Evolutionary conservation across 92 coral and sea anemone species (phyloP), one percentile per base, ranked within the genome.

Genomic region (Epizoanthus illoricatus): DNA sequence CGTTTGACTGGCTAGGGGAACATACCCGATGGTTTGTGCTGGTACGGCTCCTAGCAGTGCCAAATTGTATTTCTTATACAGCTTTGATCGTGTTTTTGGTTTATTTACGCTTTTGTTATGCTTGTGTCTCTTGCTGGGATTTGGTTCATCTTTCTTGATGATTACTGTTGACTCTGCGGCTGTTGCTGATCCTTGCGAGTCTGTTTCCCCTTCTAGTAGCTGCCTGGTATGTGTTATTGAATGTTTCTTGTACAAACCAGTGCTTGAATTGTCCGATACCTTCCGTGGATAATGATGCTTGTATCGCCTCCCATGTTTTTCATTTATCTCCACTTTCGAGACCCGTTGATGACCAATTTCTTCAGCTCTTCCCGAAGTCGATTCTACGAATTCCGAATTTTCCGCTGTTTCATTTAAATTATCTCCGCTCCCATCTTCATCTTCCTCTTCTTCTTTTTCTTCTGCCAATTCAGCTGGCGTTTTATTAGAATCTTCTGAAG

Each of bases 41-140:
- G 82, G 82, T 63, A 63, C 82, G 13, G 71, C 82, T 13, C 82
- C 82, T n/a, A 78, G 24, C 16, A 78, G 82, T 42, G 71, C 71
- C 60, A 78, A 78, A 5, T 78, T 78, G 24, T 78, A 78, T 20
- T 78, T 78, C 71, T 78, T 78, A 43, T 78, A 78, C 70, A 78
- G 33, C 24, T 78, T 78, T 18, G 70, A 78, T 41, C 59, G 60
- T 11, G 12, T 39, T 5, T 78, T 62, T 1, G 11, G 41, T 45
- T 63, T 78, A 59, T 42, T 78, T 9, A 7, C 1, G 18, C 23
- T 24, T 13, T 62, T 78, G 43, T 43, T 19, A 11, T 62, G 2
- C 24, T 7, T n/a, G 23, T 43, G 4, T 20, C 13, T 78, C 42
- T 20, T 62, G 61, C 54, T 62, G 54, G 59, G 47, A 59, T 78